phyloP scores from a whole-genome alignment of 1,140 invertebrate species.

The Brachystomella parvula region DNA sequence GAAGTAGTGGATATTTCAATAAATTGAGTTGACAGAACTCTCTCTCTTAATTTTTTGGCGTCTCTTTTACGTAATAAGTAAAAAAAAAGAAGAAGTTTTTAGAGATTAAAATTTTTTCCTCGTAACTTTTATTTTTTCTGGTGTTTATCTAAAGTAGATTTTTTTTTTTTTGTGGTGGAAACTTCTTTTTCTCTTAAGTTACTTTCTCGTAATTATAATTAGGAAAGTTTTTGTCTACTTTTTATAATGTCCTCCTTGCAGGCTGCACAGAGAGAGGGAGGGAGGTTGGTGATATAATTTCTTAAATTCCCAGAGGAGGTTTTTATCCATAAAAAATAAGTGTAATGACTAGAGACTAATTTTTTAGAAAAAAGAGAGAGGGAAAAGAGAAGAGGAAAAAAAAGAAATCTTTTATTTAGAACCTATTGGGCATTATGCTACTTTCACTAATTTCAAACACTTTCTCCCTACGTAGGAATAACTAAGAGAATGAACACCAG shows the following conservation, averaged over 20 bases:
- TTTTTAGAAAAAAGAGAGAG: background rate
- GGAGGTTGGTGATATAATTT: slow-evolving; percentile 5
- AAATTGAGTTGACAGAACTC: too few relatives aligned
- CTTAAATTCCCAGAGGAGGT: background rate
- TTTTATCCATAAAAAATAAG: background rate
- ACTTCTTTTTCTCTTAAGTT: background rate
- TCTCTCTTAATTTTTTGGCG: too few relatives aligned
- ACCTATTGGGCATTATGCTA: background rate
- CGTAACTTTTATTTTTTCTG: too few relatives aligned
- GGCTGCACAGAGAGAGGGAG: too few relatives aligned
- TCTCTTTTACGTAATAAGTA: too few relatives aligned
- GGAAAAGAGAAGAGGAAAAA: background rate
- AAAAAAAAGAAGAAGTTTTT: background rate
- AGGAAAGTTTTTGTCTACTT: slow-evolving; percentile 4
- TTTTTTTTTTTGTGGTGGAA: background rate
- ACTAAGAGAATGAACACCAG: too few relatives aligned
- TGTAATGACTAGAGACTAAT: background rate
- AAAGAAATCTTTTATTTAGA: slow-evolving; percentile 7
- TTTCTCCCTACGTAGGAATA: too few relatives aligned
- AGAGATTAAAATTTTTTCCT: too few relatives aligned
- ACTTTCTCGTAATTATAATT: slow-evolving; percentile 5
- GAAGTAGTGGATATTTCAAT: too few relatives aligned
- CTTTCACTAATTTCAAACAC: too few relatives aligned
- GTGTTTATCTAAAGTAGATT: slow-evolving; percentile 1
- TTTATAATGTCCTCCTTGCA: too few relatives aligned